A percentile compares a stretch with the other conserved stretches of the same genome.
These are phyloP conservation scores for Norana najaformis DNA, from an alignment of 2,888 invertebrate species.

Conservation along the genomic window DNA sequence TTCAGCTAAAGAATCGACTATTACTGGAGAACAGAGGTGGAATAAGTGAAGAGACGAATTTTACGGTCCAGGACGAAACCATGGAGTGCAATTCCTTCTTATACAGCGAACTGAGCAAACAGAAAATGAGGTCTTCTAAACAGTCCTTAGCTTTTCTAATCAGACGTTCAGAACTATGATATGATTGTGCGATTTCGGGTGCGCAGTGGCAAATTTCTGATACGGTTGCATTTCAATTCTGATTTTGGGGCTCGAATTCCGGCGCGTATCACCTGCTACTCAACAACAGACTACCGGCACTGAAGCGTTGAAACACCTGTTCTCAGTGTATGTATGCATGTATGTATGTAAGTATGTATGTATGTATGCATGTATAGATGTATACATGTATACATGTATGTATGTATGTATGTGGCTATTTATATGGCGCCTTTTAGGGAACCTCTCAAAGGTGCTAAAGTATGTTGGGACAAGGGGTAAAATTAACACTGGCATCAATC, in stretches of 20 bases:
- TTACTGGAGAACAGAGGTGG: neutral
- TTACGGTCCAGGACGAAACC: neutral
- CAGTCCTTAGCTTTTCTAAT: neutral
- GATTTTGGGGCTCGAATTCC: neutral
- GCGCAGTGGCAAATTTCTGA: neutral
- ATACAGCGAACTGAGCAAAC: constrained; percentile 41
- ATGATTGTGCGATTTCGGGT: neutral
- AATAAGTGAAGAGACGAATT: neutral
- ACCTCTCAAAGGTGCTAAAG: too few species aligned
- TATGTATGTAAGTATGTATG: too few species aligned
- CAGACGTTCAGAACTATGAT: neutral
- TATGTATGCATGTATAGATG: too few species aligned
- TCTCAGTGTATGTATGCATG: too few species aligned
- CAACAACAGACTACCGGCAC: too few species aligned
- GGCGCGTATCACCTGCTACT: too few species aligned
- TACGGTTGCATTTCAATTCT: neutral
- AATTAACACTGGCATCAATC: too few species aligned
- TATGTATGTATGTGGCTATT: too few species aligned
- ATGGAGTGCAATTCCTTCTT: constrained; percentile 39
- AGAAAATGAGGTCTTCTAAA: constrained; percentile 37
- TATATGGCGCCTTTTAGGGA: too few species aligned
- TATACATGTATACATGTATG: too few species aligned
- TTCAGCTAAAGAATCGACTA: constrained; percentile 17
- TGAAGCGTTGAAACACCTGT: too few species aligned
- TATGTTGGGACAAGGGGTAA: too few species aligned